Evolutionary conservation across 2,113 vertebrate species (phyloP).

Genomic region (Serinus canaria): DNA sequence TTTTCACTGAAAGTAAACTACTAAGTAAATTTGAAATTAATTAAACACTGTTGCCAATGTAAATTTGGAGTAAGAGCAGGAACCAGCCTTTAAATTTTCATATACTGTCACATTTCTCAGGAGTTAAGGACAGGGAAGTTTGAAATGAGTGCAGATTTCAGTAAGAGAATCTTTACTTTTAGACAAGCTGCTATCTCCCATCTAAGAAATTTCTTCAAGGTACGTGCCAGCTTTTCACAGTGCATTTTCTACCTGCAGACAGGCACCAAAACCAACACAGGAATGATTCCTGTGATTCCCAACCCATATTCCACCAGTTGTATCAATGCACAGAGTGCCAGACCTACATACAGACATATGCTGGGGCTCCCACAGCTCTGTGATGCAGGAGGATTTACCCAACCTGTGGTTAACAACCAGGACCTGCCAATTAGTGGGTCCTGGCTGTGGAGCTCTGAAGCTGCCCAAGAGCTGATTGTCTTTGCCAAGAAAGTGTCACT

Average conservation of each 20-base stretch:
- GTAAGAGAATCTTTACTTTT: not conserved
- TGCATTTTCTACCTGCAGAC: not conserved
- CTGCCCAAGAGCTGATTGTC: not conserved
- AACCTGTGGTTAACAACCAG: rapidly evolving
- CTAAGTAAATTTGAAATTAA: not conserved
- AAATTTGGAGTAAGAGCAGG: not conserved
- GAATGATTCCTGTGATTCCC: not conserved
- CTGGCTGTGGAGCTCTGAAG: not conserved
- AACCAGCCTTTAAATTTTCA: not conserved
- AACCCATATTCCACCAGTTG: rapidly evolving
- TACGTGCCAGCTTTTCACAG: rapidly evolving
- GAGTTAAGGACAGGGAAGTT: not conserved
- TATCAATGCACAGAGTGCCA: not conserved
- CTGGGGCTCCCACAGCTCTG: not conserved
- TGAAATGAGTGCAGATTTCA: not conserved
- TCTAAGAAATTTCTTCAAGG: not conserved
- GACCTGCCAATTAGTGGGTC: not conserved
- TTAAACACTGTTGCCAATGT: not conserved
- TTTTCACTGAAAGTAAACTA: not conserved
- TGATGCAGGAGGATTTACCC: not conserved
- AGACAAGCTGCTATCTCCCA: not conserved
- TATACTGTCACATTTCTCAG: not conserved
- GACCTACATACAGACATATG: rapidly evolving
- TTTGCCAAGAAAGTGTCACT: not conserved
- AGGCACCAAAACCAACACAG: not conserved